These are phyloP conservation scores for Oceanodroma leucorhoa DNA, from an alignment of 2,797 vertebrate genomes.

Conservation along the genomic window DNA sequence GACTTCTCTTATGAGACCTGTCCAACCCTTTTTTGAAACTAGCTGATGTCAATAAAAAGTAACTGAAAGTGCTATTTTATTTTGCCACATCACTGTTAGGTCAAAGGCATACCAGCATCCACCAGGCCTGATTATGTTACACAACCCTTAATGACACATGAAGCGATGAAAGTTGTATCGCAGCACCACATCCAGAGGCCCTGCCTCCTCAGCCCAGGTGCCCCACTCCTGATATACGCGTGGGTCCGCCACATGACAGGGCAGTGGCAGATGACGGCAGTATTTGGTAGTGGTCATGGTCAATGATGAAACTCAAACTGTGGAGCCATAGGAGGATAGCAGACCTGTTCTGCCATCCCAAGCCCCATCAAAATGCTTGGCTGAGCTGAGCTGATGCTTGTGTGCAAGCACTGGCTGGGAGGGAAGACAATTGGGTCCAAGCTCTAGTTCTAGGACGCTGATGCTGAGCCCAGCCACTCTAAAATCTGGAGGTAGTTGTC, in stretches of 20 bases:
- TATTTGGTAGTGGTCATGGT: not conserved
- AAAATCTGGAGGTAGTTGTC: not conserved
- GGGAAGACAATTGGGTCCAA: not conserved
- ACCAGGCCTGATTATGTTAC: not conserved
- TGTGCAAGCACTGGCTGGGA: not conserved
- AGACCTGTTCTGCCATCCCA: not conserved
- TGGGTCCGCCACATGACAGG: not conserved
- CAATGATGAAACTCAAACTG: not conserved
- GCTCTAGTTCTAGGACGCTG: not conserved
- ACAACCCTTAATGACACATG: not conserved
- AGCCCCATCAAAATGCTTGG: not conserved
- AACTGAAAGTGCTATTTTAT: not conserved
- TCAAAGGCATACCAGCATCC: not conserved
- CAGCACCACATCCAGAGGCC: not conserved
- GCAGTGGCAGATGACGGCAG: not conserved
- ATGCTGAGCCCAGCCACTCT: not conserved
- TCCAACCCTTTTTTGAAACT: not conserved
- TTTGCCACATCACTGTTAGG: not conserved
- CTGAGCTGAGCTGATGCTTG: not conserved
- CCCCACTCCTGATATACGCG: fast-evolving
- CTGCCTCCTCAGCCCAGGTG: not conserved
- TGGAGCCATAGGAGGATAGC: not conserved
- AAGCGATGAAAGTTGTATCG: not conserved
- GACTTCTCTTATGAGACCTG: not conserved
- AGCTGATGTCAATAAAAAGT: not conserved